Percentiles rank a stretch among this genome's conserved stretches.
These are phyloP conservation scores for Lordiphosa mommai DNA, from an alignment of 1,140 invertebrate species.

Conservation along the genomic window DNA sequence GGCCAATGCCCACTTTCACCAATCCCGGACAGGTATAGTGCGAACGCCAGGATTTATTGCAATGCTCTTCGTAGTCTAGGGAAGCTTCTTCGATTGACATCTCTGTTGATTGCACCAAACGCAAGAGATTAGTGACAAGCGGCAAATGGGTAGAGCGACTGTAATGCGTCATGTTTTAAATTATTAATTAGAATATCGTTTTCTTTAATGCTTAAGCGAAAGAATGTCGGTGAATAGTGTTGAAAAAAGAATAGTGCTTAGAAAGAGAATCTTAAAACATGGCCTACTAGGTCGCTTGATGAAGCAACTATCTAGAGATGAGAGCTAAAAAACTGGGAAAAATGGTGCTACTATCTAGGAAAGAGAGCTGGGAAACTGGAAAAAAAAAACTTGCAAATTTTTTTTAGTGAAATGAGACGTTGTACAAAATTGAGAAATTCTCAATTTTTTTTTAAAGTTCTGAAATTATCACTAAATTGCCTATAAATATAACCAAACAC, in stretches of 20 bases:
- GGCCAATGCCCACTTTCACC: slow-evolving; percentile 16
- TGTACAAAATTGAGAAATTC: too few species aligned
- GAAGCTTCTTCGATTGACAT: slow-evolving; percentile 7
- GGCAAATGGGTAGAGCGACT: not conserved
- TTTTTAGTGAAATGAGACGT: too few species aligned
- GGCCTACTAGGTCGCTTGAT: not conserved
- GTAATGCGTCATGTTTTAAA: not conserved
- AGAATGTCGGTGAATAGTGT: not conserved
- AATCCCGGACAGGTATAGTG: slow-evolving; percentile 17
- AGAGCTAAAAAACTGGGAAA: too few species aligned
- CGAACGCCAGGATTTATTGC: slow-evolving; percentile 27
- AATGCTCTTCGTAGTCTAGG: slow-evolving; percentile 31
- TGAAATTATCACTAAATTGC: too few species aligned
- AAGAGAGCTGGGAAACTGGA: too few species aligned
- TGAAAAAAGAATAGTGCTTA: not conserved
- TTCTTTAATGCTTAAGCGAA: not conserved
- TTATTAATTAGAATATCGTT: too few species aligned
- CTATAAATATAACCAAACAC: too few species aligned
- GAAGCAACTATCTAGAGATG: too few species aligned
- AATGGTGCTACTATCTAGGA: not conserved
- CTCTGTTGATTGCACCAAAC: not conserved
- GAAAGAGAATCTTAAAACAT: not conserved
- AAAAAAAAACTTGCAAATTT: too few species aligned
- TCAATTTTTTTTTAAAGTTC: too few species aligned
- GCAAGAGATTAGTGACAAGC: not conserved